Evolutionary conservation across 2,888 invertebrate genomes (phyloP).

Genomic region (Cryptocephalus primarius): DNA sequence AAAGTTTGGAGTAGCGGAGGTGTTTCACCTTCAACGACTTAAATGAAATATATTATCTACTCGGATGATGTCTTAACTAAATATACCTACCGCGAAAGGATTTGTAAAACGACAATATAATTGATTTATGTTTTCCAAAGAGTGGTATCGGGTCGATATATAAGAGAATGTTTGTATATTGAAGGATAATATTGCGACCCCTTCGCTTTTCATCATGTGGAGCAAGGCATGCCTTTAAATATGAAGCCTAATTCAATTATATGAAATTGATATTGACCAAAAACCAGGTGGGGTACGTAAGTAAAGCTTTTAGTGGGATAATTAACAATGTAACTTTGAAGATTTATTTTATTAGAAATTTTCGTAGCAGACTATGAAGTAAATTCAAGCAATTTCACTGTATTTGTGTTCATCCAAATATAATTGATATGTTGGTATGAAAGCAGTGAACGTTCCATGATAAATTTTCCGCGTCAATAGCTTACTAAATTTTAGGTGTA

Average conservation of each 20-base stretch:
- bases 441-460: too few species aligned
- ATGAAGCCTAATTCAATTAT: conserved; percentile 11
- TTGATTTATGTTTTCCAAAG: conserved; percentile 10
- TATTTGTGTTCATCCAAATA: too few species aligned
- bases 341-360: not conserved
- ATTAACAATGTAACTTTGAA: not conserved
- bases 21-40: conserved; percentile 1
- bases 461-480: too few species aligned
- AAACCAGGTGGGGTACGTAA: conserved; percentile 11
- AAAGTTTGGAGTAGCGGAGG: too few species aligned
- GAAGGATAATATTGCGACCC: conserved; percentile 9
- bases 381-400: too few species aligned
- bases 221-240: conserved; percentile 8
- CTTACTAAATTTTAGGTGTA: too few species aligned
- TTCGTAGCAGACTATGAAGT: too few species aligned
- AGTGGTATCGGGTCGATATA: conserved; percentile 6
- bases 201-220: conserved; percentile 7
- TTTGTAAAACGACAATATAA: conserved; percentile 10
- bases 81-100: conserved; percentile 20
- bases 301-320: conserved; percentile 10
- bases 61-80: conserved; percentile 23
- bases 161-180: conserved; percentile 9
- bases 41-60: conserved; percentile 19
- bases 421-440: too few species aligned
- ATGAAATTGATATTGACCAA: conserved; percentile 16